Evolutionary conservation across 2,113 vertebrate genomes (phyloP), one percentile per base, ranked within the genome.

Genomic region (Narcine bancroftii): DNA sequence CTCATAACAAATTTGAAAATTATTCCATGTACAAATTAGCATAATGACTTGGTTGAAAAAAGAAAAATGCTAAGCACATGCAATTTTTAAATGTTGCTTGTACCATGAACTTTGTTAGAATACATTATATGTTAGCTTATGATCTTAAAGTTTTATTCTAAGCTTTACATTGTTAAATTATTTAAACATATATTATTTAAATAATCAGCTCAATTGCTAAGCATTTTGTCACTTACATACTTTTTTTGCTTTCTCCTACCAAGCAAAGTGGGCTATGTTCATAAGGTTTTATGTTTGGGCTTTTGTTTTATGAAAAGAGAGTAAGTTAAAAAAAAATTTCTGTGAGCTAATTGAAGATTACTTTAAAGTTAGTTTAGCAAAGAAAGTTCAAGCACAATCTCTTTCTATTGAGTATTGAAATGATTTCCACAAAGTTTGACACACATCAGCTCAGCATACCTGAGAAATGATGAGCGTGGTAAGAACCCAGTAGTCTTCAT

Each of bases 1-100:
- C 89, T 91, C 89, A 91, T 91, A 91, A 91, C 66, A 65, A 69
- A 91, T 91, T 91, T 69, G 89, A 42, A 69, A 91, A 69, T 91
- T 91, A 91, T 91, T 91, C 87, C 69, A 10, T 91, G 63, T 47
- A 47, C 39, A 91, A 91, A 91, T 91, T 91, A 91, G 89, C 89
- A 91, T 91, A 91, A 91, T 66, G 39, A 69, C 89, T 91, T 91
- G 45, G 65, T 91, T 69, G 26, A 39, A 69, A 66, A 60, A 65
- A 89, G 63, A 66, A 89, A 91, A 71, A 69, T 91, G 89, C 89
- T 91, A 69, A 91, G 89, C 42, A 91, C 24, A 29, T 69, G 10
- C 39, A 71, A 45, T 66, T 91, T 91, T 91, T 91, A 66, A 87
- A 33, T 36, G 81, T 60, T 60, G 53, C 53, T 63, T 29, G 36